These are phyloP conservation scores for Myotis lucifugus DNA, from an alignment of 2,113 vertebrate species.

Conservation along the genomic window DNA sequence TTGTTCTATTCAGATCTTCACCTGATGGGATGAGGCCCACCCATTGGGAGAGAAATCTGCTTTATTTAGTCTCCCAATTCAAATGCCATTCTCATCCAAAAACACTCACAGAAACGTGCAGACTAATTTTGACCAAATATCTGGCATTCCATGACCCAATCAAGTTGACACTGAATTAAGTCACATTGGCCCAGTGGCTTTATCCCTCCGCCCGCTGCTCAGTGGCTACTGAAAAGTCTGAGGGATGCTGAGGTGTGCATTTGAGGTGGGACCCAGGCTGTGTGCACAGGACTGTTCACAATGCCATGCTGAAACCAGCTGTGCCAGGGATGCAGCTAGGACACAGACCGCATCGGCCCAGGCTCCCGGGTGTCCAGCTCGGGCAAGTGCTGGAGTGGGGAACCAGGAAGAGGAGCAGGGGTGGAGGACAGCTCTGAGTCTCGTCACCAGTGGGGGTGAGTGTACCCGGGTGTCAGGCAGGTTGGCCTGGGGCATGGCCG, in stretches of 20 bases:
- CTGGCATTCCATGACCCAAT: neutral
- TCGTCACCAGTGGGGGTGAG: neutral
- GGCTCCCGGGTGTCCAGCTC: neutral
- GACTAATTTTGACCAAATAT: neutral
- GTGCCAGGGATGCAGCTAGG: neutral
- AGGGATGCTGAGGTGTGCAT: neutral
- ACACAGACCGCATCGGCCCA: too few relatives aligned
- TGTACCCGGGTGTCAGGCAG: neutral
- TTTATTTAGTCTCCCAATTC: neutral
- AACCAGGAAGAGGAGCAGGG: neutral
- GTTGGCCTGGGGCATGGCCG: too few relatives aligned
- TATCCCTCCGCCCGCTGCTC: neutral
- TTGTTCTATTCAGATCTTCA: neutral
- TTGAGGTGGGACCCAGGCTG: neutral
- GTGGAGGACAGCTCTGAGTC: accelerated
- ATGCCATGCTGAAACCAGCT: neutral
- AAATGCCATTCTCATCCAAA: neutral
- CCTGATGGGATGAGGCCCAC: neutral
- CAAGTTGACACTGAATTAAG: neutral
- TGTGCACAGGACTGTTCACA: too few relatives aligned
- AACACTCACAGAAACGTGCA: neutral
- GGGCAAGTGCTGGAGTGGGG: neutral
- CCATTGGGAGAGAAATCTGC: neutral
- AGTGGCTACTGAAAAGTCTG: neutral
- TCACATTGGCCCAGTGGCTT: neutral